Conservation (phyloP, 1,140 invertebrate species). For the Pseudobourletiella spinata region DNA sequence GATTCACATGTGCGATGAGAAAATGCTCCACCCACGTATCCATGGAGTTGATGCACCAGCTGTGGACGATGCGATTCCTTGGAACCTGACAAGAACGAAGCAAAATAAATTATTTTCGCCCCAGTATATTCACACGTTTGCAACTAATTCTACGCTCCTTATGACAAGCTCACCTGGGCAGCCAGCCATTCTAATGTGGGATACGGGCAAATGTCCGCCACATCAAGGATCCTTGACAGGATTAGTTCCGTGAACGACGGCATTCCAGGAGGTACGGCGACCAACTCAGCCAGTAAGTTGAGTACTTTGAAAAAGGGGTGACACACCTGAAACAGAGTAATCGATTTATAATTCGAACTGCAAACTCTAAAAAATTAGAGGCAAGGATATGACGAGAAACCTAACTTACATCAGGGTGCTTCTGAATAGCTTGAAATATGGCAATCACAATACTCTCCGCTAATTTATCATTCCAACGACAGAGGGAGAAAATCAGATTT, state of each 20-base stretch:
- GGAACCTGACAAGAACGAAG: slow-evolving; percentile 47
- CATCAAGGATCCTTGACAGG: slow-evolving; percentile 79
- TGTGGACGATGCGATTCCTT: slow-evolving; percentile 76
- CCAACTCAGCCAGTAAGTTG: slow-evolving; percentile 63
- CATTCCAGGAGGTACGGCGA: slow-evolving; percentile 60
- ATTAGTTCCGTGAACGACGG: slow-evolving; percentile 83
- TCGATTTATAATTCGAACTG: no score
- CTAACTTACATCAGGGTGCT: slow-evolving; percentile 72
- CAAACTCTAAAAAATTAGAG: background rate
- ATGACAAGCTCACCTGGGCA: slow-evolving; percentile 46
- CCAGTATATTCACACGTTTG: background rate
- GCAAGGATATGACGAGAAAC: no score
- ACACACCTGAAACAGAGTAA: slow-evolving; percentile 56
- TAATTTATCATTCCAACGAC: slow-evolving; percentile 76
- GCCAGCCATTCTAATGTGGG: slow-evolving; percentile 86
- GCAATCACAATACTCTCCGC: slow-evolving; percentile 75
- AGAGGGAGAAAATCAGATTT: slow-evolving; percentile 82
- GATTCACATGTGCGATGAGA: slow-evolving; percentile 72
- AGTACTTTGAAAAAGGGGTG: slow-evolving; percentile 86
- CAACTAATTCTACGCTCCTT: background rate
- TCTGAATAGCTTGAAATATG: slow-evolving; percentile 80
- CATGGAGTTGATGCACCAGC: slow-evolving; percentile 75
- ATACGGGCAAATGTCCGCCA: slow-evolving; percentile 77
- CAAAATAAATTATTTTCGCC: background rate
- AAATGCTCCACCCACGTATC: slow-evolving; percentile 85